Evolutionary conservation across 1,140 invertebrate species (phyloP), one percentile per base, ranked within the genome.

Genomic region (Nephotettix cincticeps): DNA sequence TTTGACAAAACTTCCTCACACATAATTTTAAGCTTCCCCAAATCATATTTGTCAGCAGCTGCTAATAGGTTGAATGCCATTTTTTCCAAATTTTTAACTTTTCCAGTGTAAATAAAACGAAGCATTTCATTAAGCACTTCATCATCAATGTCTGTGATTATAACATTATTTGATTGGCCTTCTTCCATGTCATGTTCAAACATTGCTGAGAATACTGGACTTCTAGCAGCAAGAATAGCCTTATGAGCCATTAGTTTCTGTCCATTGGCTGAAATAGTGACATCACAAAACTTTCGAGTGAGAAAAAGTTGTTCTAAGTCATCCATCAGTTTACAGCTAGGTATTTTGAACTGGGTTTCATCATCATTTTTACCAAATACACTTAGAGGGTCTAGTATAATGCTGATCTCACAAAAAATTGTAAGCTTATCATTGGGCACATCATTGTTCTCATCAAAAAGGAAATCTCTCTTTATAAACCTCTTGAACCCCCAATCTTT

Each of bases 121-220:
- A 99, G 83, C 95, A 99, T 98, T 86, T 99, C 97, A 78, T 93
- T 84, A 78, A 99, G 86, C 68, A 97, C 95, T 82, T 97, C 96
- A 79, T 96, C 93, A 80, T 99, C 96, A 25, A 99, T 95, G 82
- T 99, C 97, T 28, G 93, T 94, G 77, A 99, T 98, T 81, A 96
- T 96, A 29, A 99, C 97, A 77, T 95, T 87, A 86, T 99, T 99
- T 81, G 96, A 89, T 83, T 96, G 96, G 74, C 93, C 87, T 80
- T 99, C 97, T 81, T 98, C 95, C 96, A 99, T 99, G 83, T 99
- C 95, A 84, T 99, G 97, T 81, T 98, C 95, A 83, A 99, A 99
- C 97, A 99, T 99, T 63, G 97, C 97, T 77, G 95, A 93, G 84
- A 99, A 99, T 36, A 94, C 93, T 75, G 95, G 95, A 86, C 95